Evolutionary conservation across 2,888 invertebrate genomes (phyloP).

Genomic region (Trachelus iudaicus): DNA sequence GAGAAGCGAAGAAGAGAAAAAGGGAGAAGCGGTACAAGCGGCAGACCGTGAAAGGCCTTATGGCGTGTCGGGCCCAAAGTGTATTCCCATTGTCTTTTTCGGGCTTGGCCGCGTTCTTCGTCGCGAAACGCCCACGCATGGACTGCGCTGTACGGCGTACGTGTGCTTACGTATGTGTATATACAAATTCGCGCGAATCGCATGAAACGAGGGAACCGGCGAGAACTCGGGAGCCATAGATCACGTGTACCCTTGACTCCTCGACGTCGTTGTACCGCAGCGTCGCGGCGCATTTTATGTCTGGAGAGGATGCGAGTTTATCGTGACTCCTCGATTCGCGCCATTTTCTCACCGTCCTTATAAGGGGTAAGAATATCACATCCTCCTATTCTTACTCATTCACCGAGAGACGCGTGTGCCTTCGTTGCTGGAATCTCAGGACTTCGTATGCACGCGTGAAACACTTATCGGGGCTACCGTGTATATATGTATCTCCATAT

Average conservation of each 20-base stretch:
- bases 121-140: neutral
- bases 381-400: neutral
- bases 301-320: slow-evolving; percentile 22
- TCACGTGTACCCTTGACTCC: slow-evolving; percentile 41
- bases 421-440: neutral
- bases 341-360: neutral
- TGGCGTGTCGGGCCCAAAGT: neutral
- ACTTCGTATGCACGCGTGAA: neutral
- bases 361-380: neutral
- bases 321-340: slow-evolving; percentile 11
- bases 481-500: neutral
- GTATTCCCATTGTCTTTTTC: neutral
- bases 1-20: neutral
- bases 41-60: neutral
- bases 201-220: slow-evolving; percentile 16
- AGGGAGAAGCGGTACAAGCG: neutral
- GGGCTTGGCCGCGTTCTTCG: neutral
- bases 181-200: neutral
- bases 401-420: neutral
- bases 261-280: slow-evolving; percentile 20
- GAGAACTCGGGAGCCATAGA: slow-evolving; percentile 31
- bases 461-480: neutral
- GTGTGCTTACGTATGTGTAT: neutral
- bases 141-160: no score
- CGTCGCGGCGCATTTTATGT: slow-evolving; percentile 34